Evolutionary conservation across 2,888 invertebrate genomes (phyloP).

Genomic region (Acrobasis suavella): DNA sequence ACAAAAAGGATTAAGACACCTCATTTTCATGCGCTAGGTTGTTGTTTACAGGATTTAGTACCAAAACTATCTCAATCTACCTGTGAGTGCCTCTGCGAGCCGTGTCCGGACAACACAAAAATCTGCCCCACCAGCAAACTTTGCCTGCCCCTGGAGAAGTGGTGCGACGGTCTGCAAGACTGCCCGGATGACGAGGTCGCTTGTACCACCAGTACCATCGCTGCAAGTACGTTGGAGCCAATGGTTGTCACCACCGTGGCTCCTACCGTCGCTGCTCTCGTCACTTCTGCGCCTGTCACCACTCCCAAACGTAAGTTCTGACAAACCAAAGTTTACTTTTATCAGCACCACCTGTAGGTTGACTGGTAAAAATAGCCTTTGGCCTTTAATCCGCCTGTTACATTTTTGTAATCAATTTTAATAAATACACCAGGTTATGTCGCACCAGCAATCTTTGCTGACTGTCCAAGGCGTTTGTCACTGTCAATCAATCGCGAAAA

Average conservation of each 20-base stretch:
- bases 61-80: slow-evolving; percentile 81
- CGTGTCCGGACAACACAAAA: slow-evolving; percentile 85
- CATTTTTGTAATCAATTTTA: too few relatives aligned
- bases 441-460: too few relatives aligned
- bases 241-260: slow-evolving; percentile 44
- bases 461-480: too few relatives aligned
- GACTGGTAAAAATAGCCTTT: too few relatives aligned
- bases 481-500: too few relatives aligned
- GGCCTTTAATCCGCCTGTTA: too few relatives aligned
- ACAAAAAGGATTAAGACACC: too few relatives aligned
- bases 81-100: slow-evolving; percentile 88
- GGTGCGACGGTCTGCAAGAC: slow-evolving; percentile 92
- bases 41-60: slow-evolving; percentile 72
- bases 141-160: slow-evolving; percentile 86
- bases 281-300: slow-evolving; percentile 33
- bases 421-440: too few relatives aligned
- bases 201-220: slow-evolving; percentile 69
- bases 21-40: too few relatives aligned
- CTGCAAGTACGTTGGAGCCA: slow-evolving; percentile 37
- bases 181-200: slow-evolving; percentile 91
- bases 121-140: slow-evolving; percentile 89
- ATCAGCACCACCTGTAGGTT: too few relatives aligned
- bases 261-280: slow-evolving; percentile 40
- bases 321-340: neutral
- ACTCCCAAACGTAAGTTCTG: slow-evolving; percentile 53